phyloP scores from a whole-genome alignment of 2,113 vertebrate species.

The Seriola quinqueradiata region DNA sequence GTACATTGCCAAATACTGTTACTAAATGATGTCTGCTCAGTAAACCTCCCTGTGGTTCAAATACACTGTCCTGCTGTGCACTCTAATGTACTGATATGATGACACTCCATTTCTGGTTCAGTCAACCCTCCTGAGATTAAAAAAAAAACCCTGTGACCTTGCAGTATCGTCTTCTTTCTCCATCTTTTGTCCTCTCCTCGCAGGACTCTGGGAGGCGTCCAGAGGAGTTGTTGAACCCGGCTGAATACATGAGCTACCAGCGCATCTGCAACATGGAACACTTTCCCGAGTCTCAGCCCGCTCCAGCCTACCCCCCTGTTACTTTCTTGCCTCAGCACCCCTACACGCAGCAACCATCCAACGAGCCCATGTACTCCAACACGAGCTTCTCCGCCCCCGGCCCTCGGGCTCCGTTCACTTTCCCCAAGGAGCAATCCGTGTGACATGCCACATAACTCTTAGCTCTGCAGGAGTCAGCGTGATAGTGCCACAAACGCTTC shows the following conservation, averaged over 20 bases:
- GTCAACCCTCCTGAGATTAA: neutral
- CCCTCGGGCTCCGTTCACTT: slow-evolving; percentile 85
- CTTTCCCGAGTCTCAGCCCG: slow-evolving; percentile 81
- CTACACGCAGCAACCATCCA: slow-evolving; percentile 79
- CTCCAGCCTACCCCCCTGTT: slow-evolving; percentile 78
- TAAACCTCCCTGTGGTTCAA: neutral
- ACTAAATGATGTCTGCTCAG: neutral
- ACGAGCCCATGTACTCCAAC: slow-evolving; percentile 86
- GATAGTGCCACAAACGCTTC: slow-evolving; percentile 47
- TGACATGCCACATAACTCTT: slow-evolving; percentile 60
- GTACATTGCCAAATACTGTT: slow-evolving; percentile 17
- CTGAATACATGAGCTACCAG: slow-evolving; percentile 87
- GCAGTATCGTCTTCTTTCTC: slow-evolving; percentile 24
- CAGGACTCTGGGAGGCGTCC: slow-evolving; percentile 88
- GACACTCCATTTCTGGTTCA: neutral
- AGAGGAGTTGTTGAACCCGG: slow-evolving; percentile 86
- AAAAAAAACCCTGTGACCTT: slow-evolving; percentile 32
- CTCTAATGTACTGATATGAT: slow-evolving; percentile 18
- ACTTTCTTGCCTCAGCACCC: slow-evolving; percentile 85
- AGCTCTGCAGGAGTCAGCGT: slow-evolving; percentile 26
- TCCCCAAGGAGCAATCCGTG: slow-evolving; percentile 91
- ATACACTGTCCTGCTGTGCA: slow-evolving; percentile 5
- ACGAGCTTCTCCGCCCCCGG: slow-evolving; percentile 84
- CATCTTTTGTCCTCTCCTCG: slow-evolving; percentile 65
- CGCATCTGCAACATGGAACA: slow-evolving; percentile 80